phyloP scores from a whole-genome alignment of 1,140 invertebrate species.

The Dendrolimus kikuchii region DNA sequence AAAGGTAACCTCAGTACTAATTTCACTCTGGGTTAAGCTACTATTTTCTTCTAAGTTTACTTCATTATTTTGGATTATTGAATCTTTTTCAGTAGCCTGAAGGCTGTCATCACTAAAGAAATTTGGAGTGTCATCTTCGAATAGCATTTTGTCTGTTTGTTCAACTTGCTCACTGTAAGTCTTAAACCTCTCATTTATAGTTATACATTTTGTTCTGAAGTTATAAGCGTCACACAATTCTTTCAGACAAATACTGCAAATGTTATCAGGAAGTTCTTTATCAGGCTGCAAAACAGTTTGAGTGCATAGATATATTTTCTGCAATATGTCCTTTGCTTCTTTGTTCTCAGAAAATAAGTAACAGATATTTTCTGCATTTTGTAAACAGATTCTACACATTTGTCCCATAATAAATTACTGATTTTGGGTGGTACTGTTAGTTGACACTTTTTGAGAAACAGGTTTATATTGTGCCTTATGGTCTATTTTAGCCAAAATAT shows the following conservation, averaged over 20 bases:
- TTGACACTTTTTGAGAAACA: too few relatives aligned
- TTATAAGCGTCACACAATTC: slow-evolving; percentile 38
- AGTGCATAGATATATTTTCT: slow-evolving; percentile 46
- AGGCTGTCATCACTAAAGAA: too few relatives aligned
- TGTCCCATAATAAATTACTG: slow-evolving; percentile 3
- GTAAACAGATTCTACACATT: slow-evolving; percentile 45
- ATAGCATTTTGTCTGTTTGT: slow-evolving; percentile 1
- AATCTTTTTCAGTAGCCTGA: not conserved
- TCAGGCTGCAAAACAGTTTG: slow-evolving; percentile 32
- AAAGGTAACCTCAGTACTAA: slow-evolving; percentile 10
- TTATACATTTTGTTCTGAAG: slow-evolving; percentile 44
- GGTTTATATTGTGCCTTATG: too few relatives aligned
- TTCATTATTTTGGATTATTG: not conserved
- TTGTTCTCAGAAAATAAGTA: slow-evolving; percentile 27
- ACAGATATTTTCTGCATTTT: slow-evolving; percentile 15
- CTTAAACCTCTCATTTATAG: slow-evolving; percentile 33
- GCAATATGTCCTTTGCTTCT: slow-evolving; percentile 30
- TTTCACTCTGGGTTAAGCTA: too few relatives aligned
- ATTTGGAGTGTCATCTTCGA: too few relatives aligned
- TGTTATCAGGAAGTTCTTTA: slow-evolving; percentile 29
- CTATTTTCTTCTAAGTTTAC: not conserved
- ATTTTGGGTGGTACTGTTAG: not conserved
- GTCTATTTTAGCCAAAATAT: too few relatives aligned
- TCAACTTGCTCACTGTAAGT: slow-evolving; percentile 11
- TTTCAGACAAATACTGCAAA: slow-evolving; percentile 39